Conservation (phyloP, 2,888 invertebrate genomes). For the Stenchaetothrips biformis region DNA sequence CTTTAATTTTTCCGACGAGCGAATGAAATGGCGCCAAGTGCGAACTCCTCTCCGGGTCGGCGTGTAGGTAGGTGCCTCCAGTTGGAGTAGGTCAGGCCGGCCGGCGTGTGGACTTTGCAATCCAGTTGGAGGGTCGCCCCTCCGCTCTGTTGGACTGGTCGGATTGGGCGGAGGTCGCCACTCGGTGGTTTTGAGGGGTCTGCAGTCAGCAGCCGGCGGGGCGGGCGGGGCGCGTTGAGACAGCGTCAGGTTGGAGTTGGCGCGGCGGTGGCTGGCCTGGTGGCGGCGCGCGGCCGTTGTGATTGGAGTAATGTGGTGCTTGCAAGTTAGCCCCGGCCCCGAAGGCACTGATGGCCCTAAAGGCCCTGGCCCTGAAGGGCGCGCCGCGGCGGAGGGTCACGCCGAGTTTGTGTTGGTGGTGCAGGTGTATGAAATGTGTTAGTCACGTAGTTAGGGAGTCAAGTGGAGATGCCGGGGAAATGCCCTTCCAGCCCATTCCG, state of each 20-base stretch:
- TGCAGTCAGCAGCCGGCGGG: too few species aligned
- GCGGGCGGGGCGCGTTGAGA: too few species aligned
- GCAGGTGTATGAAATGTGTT: constrained; percentile 20
- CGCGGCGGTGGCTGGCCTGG: neutral
- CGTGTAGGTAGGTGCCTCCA: too few species aligned
- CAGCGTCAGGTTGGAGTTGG: too few species aligned
- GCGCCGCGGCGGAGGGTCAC: neutral
- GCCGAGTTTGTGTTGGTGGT: neutral
- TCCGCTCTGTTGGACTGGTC: neutral
- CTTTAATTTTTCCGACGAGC: too few species aligned
- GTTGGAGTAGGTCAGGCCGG: too few species aligned
- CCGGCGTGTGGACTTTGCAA: neutral
- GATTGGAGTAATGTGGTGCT: constrained; percentile 17
- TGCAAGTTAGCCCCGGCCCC: neutral
- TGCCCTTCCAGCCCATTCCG: neutral
- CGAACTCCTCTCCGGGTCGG: too few species aligned
- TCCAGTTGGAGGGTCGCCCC: neutral
- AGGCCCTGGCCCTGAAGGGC: neutral
- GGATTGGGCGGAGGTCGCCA: neutral
- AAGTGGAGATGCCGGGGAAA: neutral
- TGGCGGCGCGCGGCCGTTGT: neutral
- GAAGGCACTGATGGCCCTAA: neutral
- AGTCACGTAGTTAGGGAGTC: constrained; percentile 19
- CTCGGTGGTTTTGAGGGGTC: neutral
- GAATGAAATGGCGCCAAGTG: too few species aligned